phyloP scores from a whole-genome alignment of 2,797 vertebrate genomes.

The Esox masquinongy region DNA sequence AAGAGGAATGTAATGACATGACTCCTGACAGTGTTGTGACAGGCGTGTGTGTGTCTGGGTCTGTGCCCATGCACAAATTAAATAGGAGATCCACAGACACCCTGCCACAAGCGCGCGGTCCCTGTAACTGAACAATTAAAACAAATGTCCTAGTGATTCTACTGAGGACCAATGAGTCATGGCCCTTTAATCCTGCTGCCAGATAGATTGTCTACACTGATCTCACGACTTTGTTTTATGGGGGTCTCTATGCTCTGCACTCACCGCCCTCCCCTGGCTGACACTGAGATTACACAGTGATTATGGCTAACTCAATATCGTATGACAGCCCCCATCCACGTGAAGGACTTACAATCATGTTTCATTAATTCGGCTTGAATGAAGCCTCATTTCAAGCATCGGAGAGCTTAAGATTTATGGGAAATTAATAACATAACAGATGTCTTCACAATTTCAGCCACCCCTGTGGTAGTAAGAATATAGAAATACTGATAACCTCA shows the following conservation, averaged over 20 bases:
- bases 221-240: conserved; percentile 90
- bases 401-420: conserved; percentile 98
- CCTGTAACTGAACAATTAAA: conserved; percentile 68
- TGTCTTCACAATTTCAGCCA: conserved; percentile 88
- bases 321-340: conserved; percentile 90
- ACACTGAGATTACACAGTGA: conserved; percentile 91
- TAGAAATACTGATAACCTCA: conserved; percentile 77
- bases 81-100: conserved; percentile 25
- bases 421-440: conserved; percentile 99
- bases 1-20: conserved; percentile 30
- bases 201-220: conserved; percentile 85
- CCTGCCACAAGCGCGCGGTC: conserved; percentile 40
- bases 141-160: conserved; percentile 50
- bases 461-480: conserved; percentile 79
- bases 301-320: conserved; percentile 94
- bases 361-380: conserved; percentile 98
- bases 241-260: conserved; percentile 67
- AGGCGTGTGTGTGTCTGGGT: conserved; percentile 8
- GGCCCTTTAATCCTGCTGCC: conserved; percentile 82
- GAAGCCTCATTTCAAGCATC: conserved; percentile 94
- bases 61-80: background rate
- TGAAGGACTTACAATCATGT: conserved; percentile 96
- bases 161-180: conserved; percentile 79
- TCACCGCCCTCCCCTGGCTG: conserved; percentile 88
- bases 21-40: background rate